Conservation (phyloP, 1,140 invertebrate genomes). For the Zaprionus nigranus region DNA sequence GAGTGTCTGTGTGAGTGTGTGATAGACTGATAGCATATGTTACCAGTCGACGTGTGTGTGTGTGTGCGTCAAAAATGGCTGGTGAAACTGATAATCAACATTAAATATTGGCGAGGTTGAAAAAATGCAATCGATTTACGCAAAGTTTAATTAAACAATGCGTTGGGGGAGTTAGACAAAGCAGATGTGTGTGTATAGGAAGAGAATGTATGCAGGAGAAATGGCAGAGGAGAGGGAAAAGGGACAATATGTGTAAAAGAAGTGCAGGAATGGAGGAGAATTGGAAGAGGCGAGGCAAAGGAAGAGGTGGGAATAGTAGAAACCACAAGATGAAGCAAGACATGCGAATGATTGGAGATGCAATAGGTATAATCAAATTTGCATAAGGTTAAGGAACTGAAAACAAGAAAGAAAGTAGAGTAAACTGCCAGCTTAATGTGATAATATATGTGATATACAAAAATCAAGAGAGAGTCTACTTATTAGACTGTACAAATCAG, state of each 20-base stretch:
- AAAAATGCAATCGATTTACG: slow-evolving; percentile 41
- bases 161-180: neutral
- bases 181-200: neutral
- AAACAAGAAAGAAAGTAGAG: neutral
- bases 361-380: too few species aligned
- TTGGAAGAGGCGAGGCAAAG: neutral
- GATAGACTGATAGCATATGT: slow-evolving; percentile 14
- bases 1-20: neutral
- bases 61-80: slow-evolving; percentile 31
- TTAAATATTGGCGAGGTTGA: slow-evolving; percentile 37
- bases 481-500: too few species aligned
- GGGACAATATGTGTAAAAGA: too few species aligned
- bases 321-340: too few species aligned
- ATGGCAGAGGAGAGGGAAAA: neutral
- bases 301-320: too few species aligned
- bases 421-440: too few species aligned
- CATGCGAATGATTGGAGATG: too few species aligned
- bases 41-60: slow-evolving; percentile 7
- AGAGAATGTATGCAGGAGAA: neutral
- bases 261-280: neutral
- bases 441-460: too few species aligned
- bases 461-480: too few species aligned
- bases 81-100: slow-evolving; percentile 47
- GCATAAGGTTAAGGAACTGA: neutral
- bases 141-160: slow-evolving; percentile 46